These are phyloP conservation scores for Macroramphosus scolopax DNA, from an alignment of 2,797 vertebrate genomes.

Conservation along the genomic window DNA sequence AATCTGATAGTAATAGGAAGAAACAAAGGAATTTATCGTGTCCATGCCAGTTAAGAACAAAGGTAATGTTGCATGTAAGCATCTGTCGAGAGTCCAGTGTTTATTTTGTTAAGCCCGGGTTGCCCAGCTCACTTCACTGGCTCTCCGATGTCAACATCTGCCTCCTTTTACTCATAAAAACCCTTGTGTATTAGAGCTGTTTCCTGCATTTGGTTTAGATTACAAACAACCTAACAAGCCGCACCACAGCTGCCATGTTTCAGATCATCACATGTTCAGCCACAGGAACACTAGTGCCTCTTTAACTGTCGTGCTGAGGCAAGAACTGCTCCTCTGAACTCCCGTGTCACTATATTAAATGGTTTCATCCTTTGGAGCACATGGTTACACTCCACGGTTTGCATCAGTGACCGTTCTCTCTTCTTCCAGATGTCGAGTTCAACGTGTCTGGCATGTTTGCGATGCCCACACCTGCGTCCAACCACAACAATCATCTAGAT, in stretches of 20 bases:
- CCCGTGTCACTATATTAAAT: neutral
- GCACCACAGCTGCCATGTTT: too few species aligned
- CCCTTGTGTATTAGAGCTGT: constrained; percentile 6
- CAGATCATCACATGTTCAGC: too few species aligned
- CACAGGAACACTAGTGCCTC: too few species aligned
- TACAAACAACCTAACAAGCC: constrained; percentile 1
- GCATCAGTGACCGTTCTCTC: neutral
- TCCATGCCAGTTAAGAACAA: neutral
- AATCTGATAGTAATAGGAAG: constrained; percentile 3
- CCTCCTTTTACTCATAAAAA: constrained; percentile 16
- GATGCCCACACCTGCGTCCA: constrained; percentile 83
- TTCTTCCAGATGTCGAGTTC: constrained; percentile 89
- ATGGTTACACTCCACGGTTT: neutral
- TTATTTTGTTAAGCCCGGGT: neutral
- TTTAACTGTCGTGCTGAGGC: too few species aligned
- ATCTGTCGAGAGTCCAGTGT: constrained; percentile 6
- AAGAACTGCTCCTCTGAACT: neutral
- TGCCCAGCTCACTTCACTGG: constrained; percentile 3
- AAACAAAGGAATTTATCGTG: neutral
- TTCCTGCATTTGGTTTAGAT: constrained; percentile 6
- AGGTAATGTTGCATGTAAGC: neutral
- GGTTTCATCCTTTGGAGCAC: neutral
- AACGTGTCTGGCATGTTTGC: constrained; percentile 95
- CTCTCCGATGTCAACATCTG: constrained; percentile 14
- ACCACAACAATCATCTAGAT: constrained; percentile 83